Base-by-base conservation (phyloP, 2,113 vertebrate genomes). In the Natator depressus region DNA sequence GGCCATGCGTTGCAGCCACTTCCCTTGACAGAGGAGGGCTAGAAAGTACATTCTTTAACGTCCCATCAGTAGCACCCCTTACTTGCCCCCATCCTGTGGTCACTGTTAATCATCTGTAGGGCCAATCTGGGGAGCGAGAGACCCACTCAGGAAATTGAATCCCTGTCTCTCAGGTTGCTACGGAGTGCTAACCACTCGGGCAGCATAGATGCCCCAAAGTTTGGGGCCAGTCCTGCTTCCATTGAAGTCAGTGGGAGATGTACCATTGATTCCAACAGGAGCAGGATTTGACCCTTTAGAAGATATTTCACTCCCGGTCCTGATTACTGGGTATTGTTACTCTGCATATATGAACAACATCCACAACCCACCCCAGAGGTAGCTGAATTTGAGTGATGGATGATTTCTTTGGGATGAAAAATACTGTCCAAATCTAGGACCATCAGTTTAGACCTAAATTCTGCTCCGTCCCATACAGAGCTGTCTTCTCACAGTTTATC, bases 101-200 rank as follows among this genome's bases (percentile, higher is more conserved):
- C 27, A n/a, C 8, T 79, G 10, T 16, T 85, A 35, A 75, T 8
- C 3, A 51, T n/a, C 51, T 35, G 17, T 8, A 82, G 69, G 5
- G 17, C 54, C 87, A 82, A 5, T 10, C 59, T 88, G 31, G 47
- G 65, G 82, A 4, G 38, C 19, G 2, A 88, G 10, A 47, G 27
- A 2, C 82, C 54, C 81, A 83, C 38, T 31, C 14, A 83, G 90
- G 51, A 72, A 38, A 38, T 19, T 10, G 65, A 72, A 38, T 38
- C 16, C 35, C 65, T 22, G 9, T 38, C 19, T 47, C 9, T 11
- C n/a, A 82, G 31, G 2, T 85, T 27, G 49, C n/a, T 69, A 91
- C 53, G 16, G 8, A 89, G 12, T 17, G 10, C 1, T 75, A 38
- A 3, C 8, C 0, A 0, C 19, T 38, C 38, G 35, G 35, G 65